phyloP scores from a whole-genome alignment of 2,113 vertebrate species.

The Amblyornis subalaris region DNA sequence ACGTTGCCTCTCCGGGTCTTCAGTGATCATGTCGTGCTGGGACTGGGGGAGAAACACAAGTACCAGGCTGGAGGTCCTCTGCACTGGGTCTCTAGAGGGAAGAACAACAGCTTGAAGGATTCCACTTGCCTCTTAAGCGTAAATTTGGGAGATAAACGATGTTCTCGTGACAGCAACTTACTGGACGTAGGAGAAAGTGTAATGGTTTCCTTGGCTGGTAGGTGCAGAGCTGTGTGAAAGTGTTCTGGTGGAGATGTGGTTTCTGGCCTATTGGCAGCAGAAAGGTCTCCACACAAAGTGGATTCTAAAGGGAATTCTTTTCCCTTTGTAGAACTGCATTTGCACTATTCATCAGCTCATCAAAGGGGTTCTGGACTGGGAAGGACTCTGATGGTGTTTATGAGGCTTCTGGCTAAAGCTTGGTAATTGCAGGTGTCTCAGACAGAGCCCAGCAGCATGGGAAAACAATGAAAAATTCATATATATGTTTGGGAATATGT shows the following conservation, averaged over 20 bases:
- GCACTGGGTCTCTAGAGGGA: accelerated
- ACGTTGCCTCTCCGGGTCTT: constrained; percentile 13
- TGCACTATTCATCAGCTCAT: neutral
- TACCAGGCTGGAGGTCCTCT: accelerated
- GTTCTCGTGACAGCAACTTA: accelerated
- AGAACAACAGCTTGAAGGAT: neutral
- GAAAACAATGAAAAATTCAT: neutral
- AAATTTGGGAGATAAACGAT: neutral
- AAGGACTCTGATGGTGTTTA: neutral
- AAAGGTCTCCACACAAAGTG: neutral
- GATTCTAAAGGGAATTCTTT: neutral
- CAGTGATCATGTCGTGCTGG: accelerated
- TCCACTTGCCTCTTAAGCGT: accelerated
- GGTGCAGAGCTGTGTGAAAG: neutral
- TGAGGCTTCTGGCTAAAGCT: neutral
- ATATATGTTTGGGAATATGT: neutral
- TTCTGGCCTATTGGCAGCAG: neutral
- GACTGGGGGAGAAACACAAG: accelerated
- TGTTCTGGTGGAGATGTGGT: neutral
- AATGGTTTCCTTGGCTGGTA: accelerated
- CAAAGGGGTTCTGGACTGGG: neutral
- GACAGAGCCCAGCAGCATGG: neutral
- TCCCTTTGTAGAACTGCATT: neutral
- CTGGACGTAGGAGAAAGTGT: neutral
- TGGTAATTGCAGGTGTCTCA: neutral